Evolutionary conservation across 2,113 vertebrate genomes (phyloP).

Genomic region (Tapirus terrestris): DNA sequence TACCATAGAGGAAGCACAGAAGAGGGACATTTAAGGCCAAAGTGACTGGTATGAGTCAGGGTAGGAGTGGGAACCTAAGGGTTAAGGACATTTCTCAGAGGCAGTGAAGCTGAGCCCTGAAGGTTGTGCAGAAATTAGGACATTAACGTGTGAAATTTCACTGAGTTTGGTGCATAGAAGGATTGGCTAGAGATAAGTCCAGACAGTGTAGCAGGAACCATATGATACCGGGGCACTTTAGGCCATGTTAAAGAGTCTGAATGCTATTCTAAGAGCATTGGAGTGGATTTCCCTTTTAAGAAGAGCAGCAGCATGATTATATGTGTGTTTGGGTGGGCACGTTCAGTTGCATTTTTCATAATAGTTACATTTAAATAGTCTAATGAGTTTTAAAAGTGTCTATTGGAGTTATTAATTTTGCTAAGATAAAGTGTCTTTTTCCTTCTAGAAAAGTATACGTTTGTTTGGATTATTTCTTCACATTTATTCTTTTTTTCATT

Average conservation of each 20-base stretch:
- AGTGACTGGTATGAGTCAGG: too few relatives aligned
- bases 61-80: not conserved
- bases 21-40: not conserved
- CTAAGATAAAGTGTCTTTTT: not conserved
- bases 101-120: not conserved
- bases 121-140: not conserved
- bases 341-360: not conserved
- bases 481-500: not conserved
- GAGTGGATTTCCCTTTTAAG: not conserved
- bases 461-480: not conserved
- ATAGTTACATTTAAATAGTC: not conserved
- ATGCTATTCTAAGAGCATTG: not conserved
- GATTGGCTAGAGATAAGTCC: not conserved
- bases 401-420: not conserved
- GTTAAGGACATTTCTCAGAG: not conserved
- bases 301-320: not conserved
- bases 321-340: not conserved
- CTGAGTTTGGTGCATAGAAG: not conserved
- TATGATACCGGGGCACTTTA: not conserved
- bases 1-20: not conserved
- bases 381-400: not conserved
- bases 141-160: not conserved
- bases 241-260: not conserved
- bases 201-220: not conserved
- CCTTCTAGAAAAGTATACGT: not conserved